phyloP scores from a whole-genome alignment of 2,113 vertebrate species.

The Motacilla tschutschensis region DNA sequence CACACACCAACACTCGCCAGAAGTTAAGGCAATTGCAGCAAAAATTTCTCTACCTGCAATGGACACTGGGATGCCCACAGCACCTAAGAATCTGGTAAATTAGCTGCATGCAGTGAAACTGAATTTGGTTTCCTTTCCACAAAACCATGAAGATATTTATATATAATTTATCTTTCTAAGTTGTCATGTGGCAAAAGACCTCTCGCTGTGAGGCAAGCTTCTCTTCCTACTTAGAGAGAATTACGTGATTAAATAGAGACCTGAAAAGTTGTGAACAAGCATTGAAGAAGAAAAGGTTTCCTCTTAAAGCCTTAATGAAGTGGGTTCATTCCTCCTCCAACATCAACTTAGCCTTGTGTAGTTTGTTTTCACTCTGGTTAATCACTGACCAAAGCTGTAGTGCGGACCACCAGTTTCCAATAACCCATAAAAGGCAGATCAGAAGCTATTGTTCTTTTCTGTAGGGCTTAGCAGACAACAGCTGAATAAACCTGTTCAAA shows the following conservation, averaged over 20 bases:
- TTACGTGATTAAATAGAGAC: slow-evolving; percentile 96
- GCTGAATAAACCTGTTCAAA: slow-evolving; percentile 96
- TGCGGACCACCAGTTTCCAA: slow-evolving; percentile 95
- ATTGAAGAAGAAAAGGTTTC: slow-evolving; percentile 89
- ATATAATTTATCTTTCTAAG: slow-evolving; percentile 94
- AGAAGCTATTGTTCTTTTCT: slow-evolving; percentile 90
- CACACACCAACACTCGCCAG: fast-evolving
- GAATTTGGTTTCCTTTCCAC: slow-evolving; percentile 63
- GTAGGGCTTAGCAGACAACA: slow-evolving; percentile 93
- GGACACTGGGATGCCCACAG: background rate
- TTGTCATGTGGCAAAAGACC: slow-evolving; percentile 90
- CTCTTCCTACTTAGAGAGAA: slow-evolving; percentile 91
- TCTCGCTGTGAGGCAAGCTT: slow-evolving; percentile 86
- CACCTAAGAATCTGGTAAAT: slow-evolving; percentile 53
- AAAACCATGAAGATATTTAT: slow-evolving; percentile 83
- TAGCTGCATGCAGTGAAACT: slow-evolving; percentile 59
- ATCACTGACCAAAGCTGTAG: slow-evolving; percentile 91
- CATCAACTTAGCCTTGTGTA: slow-evolving; percentile 92
- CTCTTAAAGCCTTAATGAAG: slow-evolving; percentile 97
- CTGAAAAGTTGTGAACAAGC: slow-evolving; percentile 92
- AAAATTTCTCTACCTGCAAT: background rate
- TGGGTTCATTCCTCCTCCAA: slow-evolving; percentile 92
- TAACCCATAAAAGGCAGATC: slow-evolving; percentile 97
- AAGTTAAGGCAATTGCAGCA: background rate
- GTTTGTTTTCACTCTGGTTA: slow-evolving; percentile 97